Conservation (phyloP, 2,113 vertebrate species). For the Psittacara wagleri region DNA sequence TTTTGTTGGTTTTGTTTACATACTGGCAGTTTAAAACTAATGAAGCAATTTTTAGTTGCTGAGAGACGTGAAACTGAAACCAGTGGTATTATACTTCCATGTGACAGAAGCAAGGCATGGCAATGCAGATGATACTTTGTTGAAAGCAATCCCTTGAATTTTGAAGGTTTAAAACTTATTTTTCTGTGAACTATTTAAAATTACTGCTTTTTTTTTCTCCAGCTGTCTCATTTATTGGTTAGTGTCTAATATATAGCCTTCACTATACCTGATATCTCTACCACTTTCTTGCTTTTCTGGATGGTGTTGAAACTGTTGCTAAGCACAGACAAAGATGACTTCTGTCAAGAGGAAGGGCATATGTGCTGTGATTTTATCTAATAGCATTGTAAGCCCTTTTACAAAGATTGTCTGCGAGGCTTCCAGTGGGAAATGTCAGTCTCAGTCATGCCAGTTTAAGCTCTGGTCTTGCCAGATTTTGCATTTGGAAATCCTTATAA, state of each 20-base stretch:
- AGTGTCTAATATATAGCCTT: neutral
- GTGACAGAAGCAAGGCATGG: neutral
- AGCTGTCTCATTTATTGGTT: neutral
- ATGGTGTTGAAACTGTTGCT: neutral
- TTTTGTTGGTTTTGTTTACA: neutral
- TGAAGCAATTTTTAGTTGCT: neutral
- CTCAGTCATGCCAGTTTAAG: neutral
- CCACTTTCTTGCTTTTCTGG: neutral
- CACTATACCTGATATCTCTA: neutral
- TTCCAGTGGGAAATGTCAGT: neutral
- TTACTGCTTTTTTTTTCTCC: neutral
- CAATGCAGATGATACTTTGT: neutral
- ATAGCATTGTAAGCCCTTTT: neutral
- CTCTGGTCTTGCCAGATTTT: neutral
- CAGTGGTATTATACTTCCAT: neutral
- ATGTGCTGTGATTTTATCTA: neutral
- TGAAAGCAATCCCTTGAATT: neutral
- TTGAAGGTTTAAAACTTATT: neutral
- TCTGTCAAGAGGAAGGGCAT: neutral
- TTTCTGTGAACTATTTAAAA: neutral
- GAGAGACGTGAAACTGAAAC: neutral
- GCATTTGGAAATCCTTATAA: neutral
- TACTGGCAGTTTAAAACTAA: neutral
- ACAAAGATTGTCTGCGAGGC: neutral
- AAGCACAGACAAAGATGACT: neutral